Base-by-base conservation (phyloP, 2,888 invertebrate genomes). In the Idaea straminata region DNA sequence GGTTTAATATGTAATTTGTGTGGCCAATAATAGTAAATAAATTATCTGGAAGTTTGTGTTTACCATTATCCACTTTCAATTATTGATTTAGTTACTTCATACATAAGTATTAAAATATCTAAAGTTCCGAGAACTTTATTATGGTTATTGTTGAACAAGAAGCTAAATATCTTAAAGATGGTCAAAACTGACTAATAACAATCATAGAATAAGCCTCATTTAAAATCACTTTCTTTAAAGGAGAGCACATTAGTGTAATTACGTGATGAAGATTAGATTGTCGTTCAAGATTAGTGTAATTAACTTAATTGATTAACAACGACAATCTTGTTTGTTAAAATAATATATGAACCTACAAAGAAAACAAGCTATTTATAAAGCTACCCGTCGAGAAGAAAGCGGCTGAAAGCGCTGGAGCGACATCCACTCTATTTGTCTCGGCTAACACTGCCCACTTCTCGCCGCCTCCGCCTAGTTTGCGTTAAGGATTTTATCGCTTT, bases 341-440 rank as follows among this genome's bases (percentile, higher is more conserved):
- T 80, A 81, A 80, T 81, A 79, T 80, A 75, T 47, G 47, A 47
- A 47, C 47, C 47, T 47, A 13, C 75, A 77, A 81, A 81, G 77
- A 85, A 85, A 86, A 84, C 83, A 83, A 80, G 78, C 84, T 84
- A 86, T 86, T 87, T 86, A 86, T 85, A 85, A 85, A 84, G 82
- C 83, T 83, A 81, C 83, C 82, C 72, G 76, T 74, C 74, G 74
- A 73, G 75, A 79, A 78, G 79, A 80, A 71, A 75, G 75, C 79
- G 79, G 77, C 79, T 79, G 82, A 78, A 81, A 81, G 81, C 83
- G 82, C 79, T 80, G 80, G 77, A 79, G 82, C 84, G 85, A 83
- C 84, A 82, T 84, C 84, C 79, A 84, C 83, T 85, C 85, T 87
- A 89, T 89, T 89, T 89, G 88, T 87, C 86, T 86, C 87, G 77